Conservation (phyloP, 1,140 invertebrate genomes). For the Neocloeon triangulifer region DNA sequence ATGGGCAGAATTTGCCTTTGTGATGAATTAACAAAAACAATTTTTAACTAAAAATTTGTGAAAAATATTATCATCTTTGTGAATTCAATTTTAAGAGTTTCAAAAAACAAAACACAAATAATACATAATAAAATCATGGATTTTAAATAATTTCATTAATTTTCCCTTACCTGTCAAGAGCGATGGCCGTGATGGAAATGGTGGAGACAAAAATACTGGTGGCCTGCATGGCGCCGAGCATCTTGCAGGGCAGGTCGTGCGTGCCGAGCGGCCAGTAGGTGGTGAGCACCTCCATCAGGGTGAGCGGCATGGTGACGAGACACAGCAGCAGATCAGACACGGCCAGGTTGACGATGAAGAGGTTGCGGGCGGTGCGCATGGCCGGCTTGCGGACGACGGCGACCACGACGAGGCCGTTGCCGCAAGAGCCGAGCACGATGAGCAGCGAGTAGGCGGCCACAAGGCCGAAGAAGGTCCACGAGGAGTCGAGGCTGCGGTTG, state of each 20-base stretch:
- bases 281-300: constrained; percentile 53
- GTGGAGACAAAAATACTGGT: constrained; percentile 75
- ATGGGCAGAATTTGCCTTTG: too few species aligned
- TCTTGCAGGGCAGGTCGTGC: constrained; percentile 45
- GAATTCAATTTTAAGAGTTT: too few species aligned
- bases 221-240: constrained; percentile 56
- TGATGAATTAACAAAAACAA: too few species aligned
- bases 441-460: constrained; percentile 45
- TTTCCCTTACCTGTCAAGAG: constrained; percentile 57
- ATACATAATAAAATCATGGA: too few species aligned
- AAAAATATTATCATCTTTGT: too few species aligned
- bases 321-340: constrained; percentile 66
- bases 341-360: constrained; percentile 77
- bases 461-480: constrained; percentile 34
- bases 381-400: constrained; percentile 52
- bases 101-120: too few species aligned
- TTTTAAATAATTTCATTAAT: too few species aligned
- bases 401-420: constrained; percentile 58
- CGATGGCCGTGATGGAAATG: constrained; percentile 74
- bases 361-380: constrained; percentile 67
- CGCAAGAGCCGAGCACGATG: constrained; percentile 50
- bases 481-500: constrained; percentile 40
- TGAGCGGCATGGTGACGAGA: constrained; percentile 65
- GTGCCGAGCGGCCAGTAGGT: constrained; percentile 50
- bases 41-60: constrained; percentile 39